Conservation (phyloP, 2,113 vertebrate species). For the Syngnathus floridae region DNA sequence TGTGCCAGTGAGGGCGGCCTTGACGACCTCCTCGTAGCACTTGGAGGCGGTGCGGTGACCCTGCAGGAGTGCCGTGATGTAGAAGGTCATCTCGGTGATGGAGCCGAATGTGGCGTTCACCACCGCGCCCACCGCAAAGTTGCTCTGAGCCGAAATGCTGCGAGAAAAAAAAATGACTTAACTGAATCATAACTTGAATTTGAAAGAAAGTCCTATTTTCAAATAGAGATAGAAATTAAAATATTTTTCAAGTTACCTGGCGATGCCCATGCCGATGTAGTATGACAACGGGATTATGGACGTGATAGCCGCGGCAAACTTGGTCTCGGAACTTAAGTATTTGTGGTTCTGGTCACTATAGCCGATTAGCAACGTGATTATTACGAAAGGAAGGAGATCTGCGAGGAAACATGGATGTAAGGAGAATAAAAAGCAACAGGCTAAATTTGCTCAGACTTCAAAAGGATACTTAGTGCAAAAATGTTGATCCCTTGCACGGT, state of each 20-base stretch:
- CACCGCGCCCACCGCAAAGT: slow-evolving; percentile 83
- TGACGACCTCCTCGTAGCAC: slow-evolving; percentile 83
- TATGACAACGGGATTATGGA: slow-evolving; percentile 87
- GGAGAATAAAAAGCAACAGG: slow-evolving; percentile 33
- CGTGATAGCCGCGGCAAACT: slow-evolving; percentile 73
- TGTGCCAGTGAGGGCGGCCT: slow-evolving; percentile 78
- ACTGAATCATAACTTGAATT: too few relatives aligned
- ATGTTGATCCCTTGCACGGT: slow-evolving; percentile 73
- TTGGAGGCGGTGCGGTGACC: slow-evolving; percentile 69
- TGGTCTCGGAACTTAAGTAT: slow-evolving; percentile 63
- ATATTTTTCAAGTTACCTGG: slow-evolving; percentile 67
- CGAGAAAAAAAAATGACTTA: background rate
- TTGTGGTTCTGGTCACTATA: slow-evolving; percentile 71
- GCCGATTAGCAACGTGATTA: slow-evolving; percentile 74
- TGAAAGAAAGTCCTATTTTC: too few relatives aligned
- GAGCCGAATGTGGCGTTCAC: slow-evolving; percentile 87
- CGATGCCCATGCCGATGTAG: slow-evolving; percentile 88
- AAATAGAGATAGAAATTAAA: too few relatives aligned
- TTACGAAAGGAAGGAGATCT: slow-evolving; percentile 79
- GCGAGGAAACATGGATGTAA: slow-evolving; percentile 38
- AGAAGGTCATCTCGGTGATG: slow-evolving; percentile 86
- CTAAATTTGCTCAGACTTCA: background rate
- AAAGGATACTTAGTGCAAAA: slow-evolving; percentile 80
- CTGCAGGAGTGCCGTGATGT: slow-evolving; percentile 82
- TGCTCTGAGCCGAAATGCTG: slow-evolving; percentile 87